These are phyloP conservation scores for Lanius ludovicianus DNA, from an alignment of 2,113 vertebrate genomes.

Conservation along the genomic window DNA sequence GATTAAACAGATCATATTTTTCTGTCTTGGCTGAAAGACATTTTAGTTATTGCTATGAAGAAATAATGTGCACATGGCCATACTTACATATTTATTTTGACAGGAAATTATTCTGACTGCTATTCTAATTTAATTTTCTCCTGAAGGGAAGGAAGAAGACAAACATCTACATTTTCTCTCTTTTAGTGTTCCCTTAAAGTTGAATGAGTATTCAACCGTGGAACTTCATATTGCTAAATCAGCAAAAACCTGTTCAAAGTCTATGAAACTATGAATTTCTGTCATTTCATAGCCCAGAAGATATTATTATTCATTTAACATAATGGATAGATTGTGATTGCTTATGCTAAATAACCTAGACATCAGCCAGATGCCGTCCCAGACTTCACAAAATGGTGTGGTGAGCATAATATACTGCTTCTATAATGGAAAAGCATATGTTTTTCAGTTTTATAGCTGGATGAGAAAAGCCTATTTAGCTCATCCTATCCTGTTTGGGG, in stretches of 20 bases:
- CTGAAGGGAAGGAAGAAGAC: not conserved
- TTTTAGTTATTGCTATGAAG: not conserved
- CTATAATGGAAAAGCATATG: not conserved
- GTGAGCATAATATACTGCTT: not conserved
- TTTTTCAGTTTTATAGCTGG: not conserved
- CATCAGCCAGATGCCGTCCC: not conserved
- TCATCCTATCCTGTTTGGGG: not conserved
- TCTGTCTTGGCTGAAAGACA: not conserved
- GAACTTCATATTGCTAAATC: not conserved
- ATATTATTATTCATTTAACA: constrained; percentile 25
- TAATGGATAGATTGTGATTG: constrained; percentile 22
- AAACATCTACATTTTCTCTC: not conserved
- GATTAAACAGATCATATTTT: not conserved
- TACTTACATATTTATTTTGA: not conserved
- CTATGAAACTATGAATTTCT: constrained; percentile 3
- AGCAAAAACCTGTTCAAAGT: constrained; percentile 2
- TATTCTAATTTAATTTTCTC: constrained; percentile 24
- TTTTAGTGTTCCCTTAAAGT: not conserved
- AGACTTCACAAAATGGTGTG: not conserved
- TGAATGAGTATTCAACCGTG: not conserved
- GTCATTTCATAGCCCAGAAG: not conserved
- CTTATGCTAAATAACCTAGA: constrained; percentile 36
- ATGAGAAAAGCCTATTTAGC: not conserved
- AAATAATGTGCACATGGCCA: not conserved
- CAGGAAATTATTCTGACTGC: not conserved